Base-by-base conservation (phyloP, 2,113 vertebrate genomes). In the Hippocampus abdominalis region DNA sequence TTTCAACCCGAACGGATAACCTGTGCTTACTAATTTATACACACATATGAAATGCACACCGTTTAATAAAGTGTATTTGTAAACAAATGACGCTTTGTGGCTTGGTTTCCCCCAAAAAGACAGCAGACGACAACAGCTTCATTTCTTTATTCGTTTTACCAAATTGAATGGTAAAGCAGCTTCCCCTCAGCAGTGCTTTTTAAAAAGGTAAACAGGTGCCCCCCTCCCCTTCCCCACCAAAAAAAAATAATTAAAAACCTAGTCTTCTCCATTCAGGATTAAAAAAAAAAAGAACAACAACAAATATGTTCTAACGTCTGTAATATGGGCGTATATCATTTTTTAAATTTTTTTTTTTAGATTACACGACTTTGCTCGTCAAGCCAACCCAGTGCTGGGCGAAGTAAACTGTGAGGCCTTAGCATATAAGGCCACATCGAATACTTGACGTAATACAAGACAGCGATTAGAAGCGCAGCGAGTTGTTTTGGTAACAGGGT, bases 111-210 rank as follows among this genome's bases (percentile, higher is more conserved):
- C 20, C 3, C 36, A 83, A 71, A 63, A 66, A 73, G n/a, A 77
- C 70, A 83, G 20, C 1, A 65, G 39, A 29, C 70, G 20, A 77
- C 5, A 53, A 70, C 63, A 72, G 63, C 82, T 83, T 70, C 25
- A 82, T 73, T 76, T 71, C 76, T 89, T 90, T 89, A 86, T 91
- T 91, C 10, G 51, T 76, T 27, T 87, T 77, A 81, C 68, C 85
- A 87, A 84, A 81, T 36, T 75, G 65, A 88, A 89, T 78, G 86
- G 84, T 71, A 87, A 88, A 84, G 85, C 70, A 77, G 85, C 86
- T 54, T 40, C 70, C 74, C 36, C 56, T 75, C 53, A 81, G 36
- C 75, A 71, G 71, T 74, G 64, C 78, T 75, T 84, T 83, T 76
- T 39, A 77, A 32, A 32, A 32, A 68, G 73, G 87, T 90, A 90